phyloP scores from a whole-genome alignment of 2,797 vertebrate genomes.

The Sebastes kiyomatsui region DNA sequence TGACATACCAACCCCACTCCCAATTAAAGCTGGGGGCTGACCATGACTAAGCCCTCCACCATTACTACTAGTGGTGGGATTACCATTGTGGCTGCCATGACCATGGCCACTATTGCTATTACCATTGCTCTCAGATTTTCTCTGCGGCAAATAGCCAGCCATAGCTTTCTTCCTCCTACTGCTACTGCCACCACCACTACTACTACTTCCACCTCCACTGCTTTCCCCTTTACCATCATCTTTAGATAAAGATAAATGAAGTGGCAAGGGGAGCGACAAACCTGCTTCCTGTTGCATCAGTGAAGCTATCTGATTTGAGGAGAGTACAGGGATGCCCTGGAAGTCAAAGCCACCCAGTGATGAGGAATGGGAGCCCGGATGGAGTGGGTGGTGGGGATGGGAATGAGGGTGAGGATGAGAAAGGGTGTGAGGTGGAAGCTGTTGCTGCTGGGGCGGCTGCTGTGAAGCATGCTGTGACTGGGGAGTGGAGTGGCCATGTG shows the following conservation, averaged over 20 bases:
- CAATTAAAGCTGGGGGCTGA: slow-evolving; percentile 80
- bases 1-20: slow-evolving; percentile 79
- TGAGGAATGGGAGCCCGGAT: slow-evolving; percentile 83
- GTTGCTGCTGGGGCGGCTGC: slow-evolving; percentile 82
- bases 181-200: slow-evolving; percentile 75
- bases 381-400: slow-evolving; percentile 85
- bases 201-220: slow-evolving; percentile 72
- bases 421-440: slow-evolving; percentile 82
- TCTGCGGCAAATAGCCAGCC: slow-evolving; percentile 87
- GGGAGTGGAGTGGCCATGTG: slow-evolving; percentile 80
- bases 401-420: slow-evolving; percentile 85
- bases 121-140: slow-evolving; percentile 80
- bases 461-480: slow-evolving; percentile 80
- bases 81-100: slow-evolving; percentile 77
- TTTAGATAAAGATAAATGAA: slow-evolving; percentile 86
- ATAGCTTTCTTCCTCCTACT: slow-evolving; percentile 87
- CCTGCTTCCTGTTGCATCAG: slow-evolving; percentile 87
- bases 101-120: slow-evolving; percentile 74
- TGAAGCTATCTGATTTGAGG: slow-evolving; percentile 87
- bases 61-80: slow-evolving; percentile 78
- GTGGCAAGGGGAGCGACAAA: slow-evolving; percentile 84
- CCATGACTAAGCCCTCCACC: slow-evolving; percentile 79
- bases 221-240: slow-evolving; percentile 85
- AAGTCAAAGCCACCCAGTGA: slow-evolving; percentile 86
- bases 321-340: slow-evolving; percentile 88